Evolutionary conservation across 2,888 invertebrate genomes (phyloP).

Genomic region (Galerucella pusilla): DNA sequence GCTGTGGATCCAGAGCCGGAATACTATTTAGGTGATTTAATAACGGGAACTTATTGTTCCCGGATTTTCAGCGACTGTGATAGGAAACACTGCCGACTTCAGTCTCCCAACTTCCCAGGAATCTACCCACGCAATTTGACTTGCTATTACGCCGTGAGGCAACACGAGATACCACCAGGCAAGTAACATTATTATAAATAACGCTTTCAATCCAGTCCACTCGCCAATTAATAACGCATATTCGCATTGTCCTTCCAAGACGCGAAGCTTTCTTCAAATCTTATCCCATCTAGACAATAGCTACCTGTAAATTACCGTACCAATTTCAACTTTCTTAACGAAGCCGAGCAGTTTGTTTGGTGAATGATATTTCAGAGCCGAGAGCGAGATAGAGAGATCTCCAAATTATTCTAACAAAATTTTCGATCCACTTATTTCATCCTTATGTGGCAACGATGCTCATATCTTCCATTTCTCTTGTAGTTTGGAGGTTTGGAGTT

Average conservation of each 20-base stretch:
- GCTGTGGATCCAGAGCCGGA: slow-evolving; percentile 59
- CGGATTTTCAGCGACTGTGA: slow-evolving; percentile 93
- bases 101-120: slow-evolving; percentile 93
- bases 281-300: too few relatives aligned
- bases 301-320: too few relatives aligned
- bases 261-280: too few relatives aligned
- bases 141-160: slow-evolving; percentile 91
- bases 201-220: too few relatives aligned
- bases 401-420: background rate
- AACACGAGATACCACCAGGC: slow-evolving; percentile 85
- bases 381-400: background rate
- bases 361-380: too few relatives aligned
- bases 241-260: too few relatives aligned
- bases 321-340: too few relatives aligned
- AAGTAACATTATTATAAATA: slow-evolving; percentile 24
- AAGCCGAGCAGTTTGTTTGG: too few relatives aligned
- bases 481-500: background rate
- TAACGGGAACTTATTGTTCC: slow-evolving; percentile 92
- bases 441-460: background rate
- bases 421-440: background rate
- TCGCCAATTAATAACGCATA: too few relatives aligned
- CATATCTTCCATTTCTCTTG: background rate
- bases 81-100: slow-evolving; percentile 87
- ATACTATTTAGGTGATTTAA: slow-evolving; percentile 87
- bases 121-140: slow-evolving; percentile 94